Base-by-base conservation (phyloP, 2,113 vertebrate species). In the Paradisaea rubra region DNA sequence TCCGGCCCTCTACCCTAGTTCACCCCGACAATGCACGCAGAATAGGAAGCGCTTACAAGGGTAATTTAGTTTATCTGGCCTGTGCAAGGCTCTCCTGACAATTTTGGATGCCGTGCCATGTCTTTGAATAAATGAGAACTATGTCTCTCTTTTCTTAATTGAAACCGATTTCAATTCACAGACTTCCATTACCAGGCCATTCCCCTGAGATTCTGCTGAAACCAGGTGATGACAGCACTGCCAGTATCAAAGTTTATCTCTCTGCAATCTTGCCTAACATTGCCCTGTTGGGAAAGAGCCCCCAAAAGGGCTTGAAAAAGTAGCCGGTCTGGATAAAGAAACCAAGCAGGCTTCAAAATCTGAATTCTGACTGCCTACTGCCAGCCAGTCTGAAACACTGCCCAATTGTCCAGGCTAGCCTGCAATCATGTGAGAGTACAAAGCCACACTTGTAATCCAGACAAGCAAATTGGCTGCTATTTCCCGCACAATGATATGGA, bases 301-400 rank as follows among this genome's bases (percentile, higher is more conserved):
- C 59, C 52, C 15, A 3, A 41, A 96, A 92, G 45, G 54, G 22
- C 37, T 84, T 66, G 86, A 54, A 95, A 91, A 95, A 93, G 44
- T 65, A 88, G 61, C 65, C 10, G 13, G 64, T 93, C 42, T 45
- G 68, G 83, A 66, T 54, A 74, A 90, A 87, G 78, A 52, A 77
- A 93, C 72, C 10, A 91, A 95, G 74, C 53, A 95, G 65, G 53
- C 70, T 96, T 94, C 84, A 84, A 21, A 95, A 94, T 95, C 86
- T 92, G 78, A 96, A 96, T 94, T 93, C 94, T 94, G 89, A 74
- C 78, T 78, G 93, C 81, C 61, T 91, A 65, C 74, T 77, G 57
- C 94, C 91, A 95, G 94, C 64, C 65, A 54, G 56, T 24, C 83
- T 86, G 89, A 97, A 96, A 96, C 94, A 96, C 64, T 96, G 94